Conservation (phyloP, 2,113 vertebrate genomes). For the Cebidichthys violaceus region DNA sequence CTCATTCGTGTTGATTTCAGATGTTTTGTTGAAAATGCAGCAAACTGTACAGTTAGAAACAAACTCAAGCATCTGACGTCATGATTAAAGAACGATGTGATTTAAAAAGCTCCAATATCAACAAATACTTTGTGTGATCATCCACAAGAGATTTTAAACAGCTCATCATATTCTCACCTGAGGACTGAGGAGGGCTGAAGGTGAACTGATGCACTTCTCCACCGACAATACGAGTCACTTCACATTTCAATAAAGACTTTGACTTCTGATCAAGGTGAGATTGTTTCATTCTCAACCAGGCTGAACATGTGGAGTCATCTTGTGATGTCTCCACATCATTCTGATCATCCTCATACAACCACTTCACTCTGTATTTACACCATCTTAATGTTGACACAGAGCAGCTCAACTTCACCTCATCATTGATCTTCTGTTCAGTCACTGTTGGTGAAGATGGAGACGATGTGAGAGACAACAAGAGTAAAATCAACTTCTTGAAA, state of each 20-base stretch:
- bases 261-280: neutral
- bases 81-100: neutral
- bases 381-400: neutral
- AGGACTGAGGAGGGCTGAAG: neutral
- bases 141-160: neutral
- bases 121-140: neutral
- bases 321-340: fast-evolving
- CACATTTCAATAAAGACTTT: neutral
- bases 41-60: neutral
- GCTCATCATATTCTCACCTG: conserved; percentile 2
- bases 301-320: fast-evolving
- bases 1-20: too few relatives aligned
- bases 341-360: neutral
- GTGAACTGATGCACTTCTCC: neutral
- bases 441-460: conserved; percentile 1
- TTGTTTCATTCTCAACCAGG: fast-evolving
- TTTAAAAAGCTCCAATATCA: neutral
- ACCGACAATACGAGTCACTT: neutral
- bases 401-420: neutral
- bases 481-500: neutral
- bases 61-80: too few relatives aligned
- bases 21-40: too few relatives aligned
- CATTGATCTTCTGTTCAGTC: neutral
- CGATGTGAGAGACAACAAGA: neutral
- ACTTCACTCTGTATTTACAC: neutral